Evolutionary conservation across 2,113 vertebrate genomes (phyloP), one percentile per base, ranked within the genome.

Genomic region (Bagarius yarrelli): DNA sequence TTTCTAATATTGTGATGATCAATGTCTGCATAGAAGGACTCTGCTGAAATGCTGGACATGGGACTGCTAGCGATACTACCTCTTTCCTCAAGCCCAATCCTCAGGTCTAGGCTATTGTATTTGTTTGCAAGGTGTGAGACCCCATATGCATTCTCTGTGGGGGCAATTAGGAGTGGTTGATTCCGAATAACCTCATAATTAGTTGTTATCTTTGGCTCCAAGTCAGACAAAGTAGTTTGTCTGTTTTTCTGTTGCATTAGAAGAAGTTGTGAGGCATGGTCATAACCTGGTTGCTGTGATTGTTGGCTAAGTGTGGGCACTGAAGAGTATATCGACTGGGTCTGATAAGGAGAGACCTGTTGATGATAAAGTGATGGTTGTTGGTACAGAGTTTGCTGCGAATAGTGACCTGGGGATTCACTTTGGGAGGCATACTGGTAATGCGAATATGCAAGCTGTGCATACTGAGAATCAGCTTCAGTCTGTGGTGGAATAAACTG

Each of bases 1-100:
- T 97, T 98, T 83, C 96, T 94, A 30, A 95, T 78, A 72, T 95
- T 91, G 44, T 98, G 96, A 79, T 96, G 96, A 63, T 99, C 98
- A 81, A 99, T 95, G 86, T 99, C 98, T 84, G 96, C 93, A 90
- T 98, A 99, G 89, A 97, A 99, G 0, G 98, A 98, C 88, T 99
- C 98, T 70, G 97, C 94, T 82, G 97, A 98, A 89, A 98, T 96
- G 86, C 95, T 98, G 59, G 97, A 98, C 94, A 99, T 97, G 47
- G 97, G 97, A 84, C 96, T 98, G 83, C 96, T 96, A 6, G 95
- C 96, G 91, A 98, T 95, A 87, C 96, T 97, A 66, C 91, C 92
- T 84, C 97, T 95, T 85, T 98, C 97, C 3, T 98, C 96, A 87
- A 99, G 85, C 4, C 96, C 97, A 79, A 99, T 92, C 78, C 98